Percentiles rank a stretch among this genome's conserved stretches.
These are phyloP conservation scores for Heliornis fulica DNA, from an alignment of 2,113 vertebrate genomes.

Conservation along the genomic window DNA sequence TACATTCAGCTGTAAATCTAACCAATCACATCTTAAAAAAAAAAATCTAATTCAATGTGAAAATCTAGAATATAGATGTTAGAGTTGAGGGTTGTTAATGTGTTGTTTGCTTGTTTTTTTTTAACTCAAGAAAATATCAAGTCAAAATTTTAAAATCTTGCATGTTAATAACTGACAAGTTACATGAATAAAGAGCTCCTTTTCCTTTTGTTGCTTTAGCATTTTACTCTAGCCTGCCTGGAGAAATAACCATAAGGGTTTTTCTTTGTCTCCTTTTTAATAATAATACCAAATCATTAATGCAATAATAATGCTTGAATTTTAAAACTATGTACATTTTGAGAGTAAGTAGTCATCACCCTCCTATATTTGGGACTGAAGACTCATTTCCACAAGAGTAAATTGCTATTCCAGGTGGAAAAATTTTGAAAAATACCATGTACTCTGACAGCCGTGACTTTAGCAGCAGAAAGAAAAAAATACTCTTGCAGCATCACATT, in stretches of 20 bases:
- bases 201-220: neutral
- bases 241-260: neutral
- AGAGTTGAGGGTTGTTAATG: neutral
- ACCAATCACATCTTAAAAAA: neutral
- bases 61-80: neutral
- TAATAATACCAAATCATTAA: neutral
- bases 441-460: neutral
- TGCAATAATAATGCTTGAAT: neutral
- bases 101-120: no score
- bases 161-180: neutral
- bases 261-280: neutral
- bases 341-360: neutral
- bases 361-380: neutral
- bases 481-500: neutral
- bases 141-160: neutral
- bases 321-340: neutral
- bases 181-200: neutral
- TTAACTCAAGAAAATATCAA: neutral
- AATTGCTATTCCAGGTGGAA: neutral
- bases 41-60: neutral
- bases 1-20: neutral
- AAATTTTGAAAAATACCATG: neutral
- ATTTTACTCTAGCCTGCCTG: neutral
- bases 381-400: neutral
- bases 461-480: neutral